phyloP scores from a whole-genome alignment of 2,797 vertebrate genomes.

The Tangara arthus region DNA sequence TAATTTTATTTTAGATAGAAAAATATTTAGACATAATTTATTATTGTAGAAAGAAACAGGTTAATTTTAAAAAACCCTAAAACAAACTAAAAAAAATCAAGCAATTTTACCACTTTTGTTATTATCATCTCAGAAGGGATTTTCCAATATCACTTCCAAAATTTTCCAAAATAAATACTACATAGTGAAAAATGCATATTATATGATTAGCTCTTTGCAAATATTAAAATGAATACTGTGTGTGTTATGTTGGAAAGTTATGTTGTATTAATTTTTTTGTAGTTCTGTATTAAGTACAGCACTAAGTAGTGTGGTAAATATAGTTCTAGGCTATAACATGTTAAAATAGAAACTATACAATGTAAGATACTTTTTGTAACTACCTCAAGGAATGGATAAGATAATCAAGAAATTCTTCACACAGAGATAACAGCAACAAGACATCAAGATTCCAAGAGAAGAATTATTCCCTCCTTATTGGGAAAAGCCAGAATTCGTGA shows the following conservation, averaged over 20 bases:
- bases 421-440: background rate
- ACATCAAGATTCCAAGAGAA: background rate
- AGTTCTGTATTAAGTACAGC: no score
- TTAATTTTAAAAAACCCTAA: background rate
- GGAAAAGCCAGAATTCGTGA: background rate
- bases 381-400: background rate
- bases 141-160: background rate
- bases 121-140: background rate
- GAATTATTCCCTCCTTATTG: background rate
- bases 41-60: background rate
- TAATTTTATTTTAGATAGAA: background rate
- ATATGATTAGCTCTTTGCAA: no score
- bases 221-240: no score
- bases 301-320: background rate
- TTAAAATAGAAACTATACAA: background rate
- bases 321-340: background rate
- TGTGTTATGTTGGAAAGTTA: no score
- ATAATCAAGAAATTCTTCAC: background rate
- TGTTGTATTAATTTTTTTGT: no score
- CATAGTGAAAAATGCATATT: no score
- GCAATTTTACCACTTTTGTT: background rate
- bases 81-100: accelerated
- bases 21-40: background rate
- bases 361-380: background rate
- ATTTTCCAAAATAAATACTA: background rate